Base-by-base conservation (phyloP, 2,797 vertebrate species). In the Chaenodraco wilsoni region DNA sequence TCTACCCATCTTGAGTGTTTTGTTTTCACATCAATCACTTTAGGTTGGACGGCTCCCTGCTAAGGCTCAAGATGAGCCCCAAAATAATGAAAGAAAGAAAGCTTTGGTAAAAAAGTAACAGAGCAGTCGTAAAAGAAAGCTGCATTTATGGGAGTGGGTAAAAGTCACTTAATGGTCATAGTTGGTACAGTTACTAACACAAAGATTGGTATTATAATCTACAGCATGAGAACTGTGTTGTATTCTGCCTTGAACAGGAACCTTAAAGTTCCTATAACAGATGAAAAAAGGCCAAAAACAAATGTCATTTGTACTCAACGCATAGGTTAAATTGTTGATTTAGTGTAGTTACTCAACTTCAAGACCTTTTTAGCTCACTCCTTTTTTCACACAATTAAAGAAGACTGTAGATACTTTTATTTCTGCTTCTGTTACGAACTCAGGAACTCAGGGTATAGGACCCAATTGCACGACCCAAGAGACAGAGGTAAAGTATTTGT, bases 1-100 rank as follows among this genome's bases (percentile, higher is more conserved):
- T 68, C 72, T 71, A 33, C 68, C 45, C 0, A 21, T 70, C 52
- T 55, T 50, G 16, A 58, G 48, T 64, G 65, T 70, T 83, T 79
- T 65, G 51, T 79, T 79, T 71, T 52, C 37, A 61, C 75, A 76
- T 76, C 81, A 78, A 61, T 87, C 74, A 58, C 9, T 43, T 76
- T 46, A 37, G 43, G 64, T 48, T 10, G 23, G 56, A 74, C 16
- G 13, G 50, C 61, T 65, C 66, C 64, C 71, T 13, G 62, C 65
- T 72, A 72, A 76, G 66, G 56, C 74, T 69, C 44, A 63, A 19
- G 23, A 65, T 73, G 40, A 51, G 17, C 31, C 27, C 52, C 13
- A 6, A 64, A 37, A 81, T 41, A 56, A 40, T 41, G 16, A 54
- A 69, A 60, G 15, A 43, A 65, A 48, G 9, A 52, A 63, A 69